phyloP scores from a whole-genome alignment of 2,888 invertebrate genomes.

The Chloroclysta siterata region DNA sequence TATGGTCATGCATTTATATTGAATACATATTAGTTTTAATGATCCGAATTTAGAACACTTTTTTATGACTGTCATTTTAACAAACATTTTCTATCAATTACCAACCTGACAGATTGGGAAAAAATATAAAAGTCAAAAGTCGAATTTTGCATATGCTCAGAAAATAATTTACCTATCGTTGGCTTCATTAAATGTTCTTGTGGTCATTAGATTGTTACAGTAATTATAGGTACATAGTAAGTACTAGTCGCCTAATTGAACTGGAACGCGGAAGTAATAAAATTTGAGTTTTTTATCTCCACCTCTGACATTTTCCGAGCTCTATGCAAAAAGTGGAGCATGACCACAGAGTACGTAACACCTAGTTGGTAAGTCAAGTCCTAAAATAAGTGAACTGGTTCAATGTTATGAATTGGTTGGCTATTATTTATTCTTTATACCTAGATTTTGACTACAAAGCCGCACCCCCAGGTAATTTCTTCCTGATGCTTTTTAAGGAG shows the following conservation, averaged over 20 bases:
- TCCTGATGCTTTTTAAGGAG: constrained; percentile 16
- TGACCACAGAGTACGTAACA: constrained; percentile 10
- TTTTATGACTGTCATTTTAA: neutral
- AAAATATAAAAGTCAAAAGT: neutral
- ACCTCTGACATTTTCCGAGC: constrained; percentile 27
- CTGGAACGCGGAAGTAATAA: constrained; percentile 22
- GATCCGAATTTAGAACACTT: neutral
- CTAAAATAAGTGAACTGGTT: constrained; percentile 22
- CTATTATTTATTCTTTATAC: constrained; percentile 9
- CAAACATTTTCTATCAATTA: neutral
- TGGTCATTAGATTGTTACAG: constrained; percentile 8
- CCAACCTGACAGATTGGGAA: too few relatives aligned
- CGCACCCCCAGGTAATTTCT: constrained; percentile 16
- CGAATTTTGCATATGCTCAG: neutral
- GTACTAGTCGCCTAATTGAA: constrained; percentile 4
- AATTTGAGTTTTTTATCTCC: constrained; percentile 6
- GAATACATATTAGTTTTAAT: neutral
- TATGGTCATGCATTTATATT: constrained; percentile 12
- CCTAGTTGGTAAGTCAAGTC: constrained; percentile 5
- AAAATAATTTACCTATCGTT: neutral
- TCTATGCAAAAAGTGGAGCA: constrained; percentile 31
- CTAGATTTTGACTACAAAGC: constrained; percentile 8
- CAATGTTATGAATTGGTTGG: constrained; percentile 16
- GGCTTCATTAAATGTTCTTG: constrained; percentile 4
- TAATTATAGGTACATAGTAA: constrained; percentile 1